Base-by-base conservation (phyloP, 2,888 invertebrate genomes). In the Junonia oenone region DNA sequence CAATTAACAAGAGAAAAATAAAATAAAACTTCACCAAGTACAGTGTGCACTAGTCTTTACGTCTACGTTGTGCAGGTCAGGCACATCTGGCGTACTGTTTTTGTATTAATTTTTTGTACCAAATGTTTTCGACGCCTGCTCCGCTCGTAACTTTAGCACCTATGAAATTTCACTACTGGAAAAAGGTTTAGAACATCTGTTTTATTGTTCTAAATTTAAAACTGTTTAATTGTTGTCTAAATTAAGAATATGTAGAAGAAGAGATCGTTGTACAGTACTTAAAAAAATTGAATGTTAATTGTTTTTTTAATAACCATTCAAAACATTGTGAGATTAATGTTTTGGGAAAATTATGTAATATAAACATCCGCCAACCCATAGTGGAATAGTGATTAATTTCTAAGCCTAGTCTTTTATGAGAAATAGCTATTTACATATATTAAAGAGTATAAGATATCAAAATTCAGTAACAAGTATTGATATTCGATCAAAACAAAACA, bases 51-150 rank as follows among this genome's bases (percentile, higher is more conserved):
- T 2, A 27, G 45, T 11, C 58, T 50, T 55, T 46, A 54, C 31
- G n/a, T 61, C 59, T 50, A 68, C 72, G 73, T 82, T 81, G 79
- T 74, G 81, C 78, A 83, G 82, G 83, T 83, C 83, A 76, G 66
- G 75, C 69, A 67, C 83, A 83, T 83, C 82, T 83, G 83, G 78
- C 68, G 69, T 56, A 56, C 58, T 61, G 59, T 62, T 59, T 62
- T 67, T 62, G 58, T 63, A 51, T 59, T 54, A 55, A 56, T 63
- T 64, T 64, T 63, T 66, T 61, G 55, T 57, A 51, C 58, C 55
- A 56, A 64, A 61, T 58, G 61, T 61, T 65, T 60, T 52, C 55
- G 54, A 55, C 59, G 56, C 56, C 59, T 58, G 61, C 51, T 55
- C 49, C 46, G 46, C 58, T 58, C 35, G 48, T 55, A 51, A 40